A percentile compares a stretch with the other conserved stretches of the same genome.
Conservation (phyloP, 2,888 invertebrate genomes). For the Agrotis puta region DNA sequence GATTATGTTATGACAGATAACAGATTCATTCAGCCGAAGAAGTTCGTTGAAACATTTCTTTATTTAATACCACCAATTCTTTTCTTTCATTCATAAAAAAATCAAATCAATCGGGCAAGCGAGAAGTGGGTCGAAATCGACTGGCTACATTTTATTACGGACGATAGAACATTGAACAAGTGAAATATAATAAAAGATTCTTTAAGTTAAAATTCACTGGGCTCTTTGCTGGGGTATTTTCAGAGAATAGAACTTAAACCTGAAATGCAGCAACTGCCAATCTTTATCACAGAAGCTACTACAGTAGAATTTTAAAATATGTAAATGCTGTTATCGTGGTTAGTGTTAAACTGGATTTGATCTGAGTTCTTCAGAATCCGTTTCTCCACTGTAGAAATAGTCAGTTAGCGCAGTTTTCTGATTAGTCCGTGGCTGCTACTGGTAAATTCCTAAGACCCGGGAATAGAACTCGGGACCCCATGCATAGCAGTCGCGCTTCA, state of each 20-base stretch:
- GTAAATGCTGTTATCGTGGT: neutral
- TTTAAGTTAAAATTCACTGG: neutral
- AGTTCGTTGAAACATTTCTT: conserved; percentile 19
- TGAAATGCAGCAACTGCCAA: conserved; percentile 5
- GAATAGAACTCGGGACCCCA: too few species aligned
- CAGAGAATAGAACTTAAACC: neutral
- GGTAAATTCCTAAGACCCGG: too few species aligned
- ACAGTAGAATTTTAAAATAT: conserved; percentile 8
- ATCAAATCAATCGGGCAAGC: conserved; percentile 14
- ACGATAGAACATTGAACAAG: neutral
- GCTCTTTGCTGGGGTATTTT: neutral
- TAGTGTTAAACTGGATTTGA: neutral
- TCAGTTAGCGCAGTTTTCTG: too few species aligned
- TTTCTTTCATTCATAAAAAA: conserved; percentile 20
- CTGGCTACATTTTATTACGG: conserved; percentile 7
- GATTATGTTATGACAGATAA: conserved; percentile 23
- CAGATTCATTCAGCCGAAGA: conserved; percentile 28
- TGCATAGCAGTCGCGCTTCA: too few species aligned
- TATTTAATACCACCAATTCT: conserved; percentile 24
- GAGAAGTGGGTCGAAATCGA: conserved; percentile 31
- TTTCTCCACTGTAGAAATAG: too few species aligned
- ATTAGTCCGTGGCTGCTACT: too few species aligned
- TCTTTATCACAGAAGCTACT: conserved; percentile 16
- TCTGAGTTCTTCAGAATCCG: too few species aligned
- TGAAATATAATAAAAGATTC: neutral